Evolutionary conservation across 2,113 vertebrate genomes (phyloP).

Genomic region (Atherinomorus stipes): DNA sequence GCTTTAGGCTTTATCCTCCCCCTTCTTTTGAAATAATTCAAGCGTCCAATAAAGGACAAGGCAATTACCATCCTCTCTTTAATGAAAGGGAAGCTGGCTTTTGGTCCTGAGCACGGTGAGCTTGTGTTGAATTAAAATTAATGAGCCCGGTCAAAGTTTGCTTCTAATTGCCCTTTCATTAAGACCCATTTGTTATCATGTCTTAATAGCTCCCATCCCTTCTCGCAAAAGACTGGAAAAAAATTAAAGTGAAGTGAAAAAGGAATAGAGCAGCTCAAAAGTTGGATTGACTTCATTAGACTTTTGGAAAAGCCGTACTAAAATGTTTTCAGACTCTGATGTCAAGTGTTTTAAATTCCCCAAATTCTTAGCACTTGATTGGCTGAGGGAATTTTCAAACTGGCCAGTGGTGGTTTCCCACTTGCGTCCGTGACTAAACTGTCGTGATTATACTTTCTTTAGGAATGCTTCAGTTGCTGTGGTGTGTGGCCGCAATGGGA

Average conservation of each 20-base stretch:
- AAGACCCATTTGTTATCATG: conserved; percentile 81
- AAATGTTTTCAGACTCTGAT: conserved; percentile 11
- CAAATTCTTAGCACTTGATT: neutral
- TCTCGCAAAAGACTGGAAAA: conserved; percentile 57
- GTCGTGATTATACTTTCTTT: conserved; percentile 19
- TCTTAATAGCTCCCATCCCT: conserved; percentile 79
- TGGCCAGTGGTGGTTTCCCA: conserved; percentile 13
- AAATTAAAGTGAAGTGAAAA: conserved; percentile 22
- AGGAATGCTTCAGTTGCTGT: conserved; percentile 24
- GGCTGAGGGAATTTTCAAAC: conserved; percentile 3
- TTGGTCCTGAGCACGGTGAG: conserved; percentile 68
- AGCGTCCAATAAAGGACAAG: conserved; percentile 81
- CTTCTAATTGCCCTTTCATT: conserved; percentile 84
- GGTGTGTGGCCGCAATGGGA: conserved; percentile 36
- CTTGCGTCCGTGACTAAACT: conserved; percentile 2
- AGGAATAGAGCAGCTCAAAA: conserved; percentile 52
- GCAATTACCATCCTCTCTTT: conserved; percentile 80
- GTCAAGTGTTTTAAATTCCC: neutral
- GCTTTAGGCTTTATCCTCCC: conserved; percentile 77
- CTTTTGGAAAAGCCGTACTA: conserved; percentile 4
- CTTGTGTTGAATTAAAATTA: conserved; percentile 83
- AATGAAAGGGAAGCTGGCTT: conserved; percentile 76
- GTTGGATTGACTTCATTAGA: conserved; percentile 63
- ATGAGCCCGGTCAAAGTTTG: conserved; percentile 85
- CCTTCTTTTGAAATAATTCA: conserved; percentile 79